A percentile compares a stretch with the other conserved stretches of the same genome.
These are phyloP conservation scores for Danio aesculapii DNA, from an alignment of 2,797 vertebrate species.

Conservation along the genomic window DNA sequence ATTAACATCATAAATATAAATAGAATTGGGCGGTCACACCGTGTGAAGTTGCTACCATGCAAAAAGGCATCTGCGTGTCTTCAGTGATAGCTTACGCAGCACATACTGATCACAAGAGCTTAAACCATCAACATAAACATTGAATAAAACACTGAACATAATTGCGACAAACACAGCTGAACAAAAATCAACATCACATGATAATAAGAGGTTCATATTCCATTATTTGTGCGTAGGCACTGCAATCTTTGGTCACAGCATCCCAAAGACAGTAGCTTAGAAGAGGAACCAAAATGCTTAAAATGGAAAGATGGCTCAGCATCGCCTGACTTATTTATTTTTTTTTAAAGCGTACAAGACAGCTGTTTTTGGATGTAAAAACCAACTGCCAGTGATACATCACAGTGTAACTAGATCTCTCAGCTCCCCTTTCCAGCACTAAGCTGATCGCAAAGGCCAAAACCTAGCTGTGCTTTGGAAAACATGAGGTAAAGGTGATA, in stretches of 20 bases:
- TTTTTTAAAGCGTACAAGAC: not conserved
- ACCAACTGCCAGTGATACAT: not conserved
- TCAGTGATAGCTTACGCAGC: slow-evolving; percentile 12
- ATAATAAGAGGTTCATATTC: slow-evolving; percentile 49
- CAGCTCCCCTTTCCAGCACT: slow-evolving; percentile 8
- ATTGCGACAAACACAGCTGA: not conserved
- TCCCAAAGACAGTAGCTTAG: slow-evolving; percentile 18
- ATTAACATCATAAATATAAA: slow-evolving; percentile 27
- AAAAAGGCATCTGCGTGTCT: not conserved
- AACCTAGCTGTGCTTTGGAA: slow-evolving; percentile 41
- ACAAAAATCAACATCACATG: slow-evolving; percentile 1
- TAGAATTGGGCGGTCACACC: slow-evolving; percentile 18
- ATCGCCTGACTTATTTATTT: slow-evolving; percentile 11
- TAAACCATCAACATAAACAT: not conserved
- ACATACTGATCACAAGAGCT: slow-evolving; percentile 16
- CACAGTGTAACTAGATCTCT: slow-evolving; percentile 10
- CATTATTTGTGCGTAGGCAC: slow-evolving; percentile 29
- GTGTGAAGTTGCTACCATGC: not conserved
- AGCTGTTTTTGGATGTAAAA: not conserved
- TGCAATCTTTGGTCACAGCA: slow-evolving; percentile 47
- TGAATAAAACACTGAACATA: slow-evolving; percentile 19
- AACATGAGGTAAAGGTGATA: slow-evolving; percentile 52
- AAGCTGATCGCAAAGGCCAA: not conserved
- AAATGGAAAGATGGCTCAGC: slow-evolving; percentile 6
- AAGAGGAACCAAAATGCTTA: slow-evolving; percentile 1